These are phyloP conservation scores for Lepisosteus osseus DNA, from an alignment of 2,113 vertebrate genomes.

Conservation along the genomic window DNA sequence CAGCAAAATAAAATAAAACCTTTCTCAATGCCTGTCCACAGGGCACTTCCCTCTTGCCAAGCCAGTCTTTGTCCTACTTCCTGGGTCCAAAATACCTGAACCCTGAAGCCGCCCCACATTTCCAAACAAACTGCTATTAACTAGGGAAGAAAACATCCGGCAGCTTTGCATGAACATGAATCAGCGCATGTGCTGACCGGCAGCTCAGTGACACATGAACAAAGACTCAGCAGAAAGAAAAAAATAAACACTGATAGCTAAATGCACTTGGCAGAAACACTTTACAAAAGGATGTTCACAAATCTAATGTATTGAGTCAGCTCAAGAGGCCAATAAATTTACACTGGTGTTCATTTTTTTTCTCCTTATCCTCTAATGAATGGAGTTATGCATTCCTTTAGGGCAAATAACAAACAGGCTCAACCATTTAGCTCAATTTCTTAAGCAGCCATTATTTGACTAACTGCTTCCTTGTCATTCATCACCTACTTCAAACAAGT, in stretches of 20 bases:
- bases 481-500: conserved; percentile 2
- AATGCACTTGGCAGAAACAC: conserved; percentile 19
- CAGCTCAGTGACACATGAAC: conserved; percentile 6
- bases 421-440: not conserved
- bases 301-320: conserved; percentile 32
- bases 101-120: conserved; percentile 6
- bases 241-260: conserved; percentile 16
- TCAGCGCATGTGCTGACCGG: conserved; percentile 18
- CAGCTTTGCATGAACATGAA: conserved; percentile 23
- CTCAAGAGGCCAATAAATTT: conserved; percentile 2
- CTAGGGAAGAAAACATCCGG: conserved; percentile 5
- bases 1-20: not conserved
- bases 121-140: conserved; percentile 20
- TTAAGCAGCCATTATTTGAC: conserved; percentile 1
- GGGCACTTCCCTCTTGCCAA: not conserved
- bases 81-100: not conserved
- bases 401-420: not conserved
- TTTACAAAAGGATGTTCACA: conserved; percentile 20
- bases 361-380: not conserved
- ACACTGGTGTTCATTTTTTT: not conserved
- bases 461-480: conserved; percentile 1
- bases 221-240: not conserved
- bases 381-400: not conserved
- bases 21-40: not conserved
- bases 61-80: conserved; percentile 2